Base-by-base conservation (phyloP, 2,888 invertebrate species). In the Tetragonula carbonaria region DNA sequence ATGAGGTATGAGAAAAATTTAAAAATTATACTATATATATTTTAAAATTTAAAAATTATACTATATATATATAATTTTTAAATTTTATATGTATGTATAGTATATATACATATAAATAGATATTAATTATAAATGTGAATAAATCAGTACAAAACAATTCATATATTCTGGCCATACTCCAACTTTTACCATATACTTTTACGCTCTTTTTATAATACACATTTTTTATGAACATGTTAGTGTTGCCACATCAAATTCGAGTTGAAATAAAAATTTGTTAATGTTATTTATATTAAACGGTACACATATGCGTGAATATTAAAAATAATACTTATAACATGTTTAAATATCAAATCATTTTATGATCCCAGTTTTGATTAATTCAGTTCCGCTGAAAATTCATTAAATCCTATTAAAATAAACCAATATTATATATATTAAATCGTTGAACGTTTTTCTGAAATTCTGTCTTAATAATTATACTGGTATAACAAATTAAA, bases 91-190 rank as follows among this genome's bases (percentile, higher is more conserved):
- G n/a, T 28, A 53, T 50, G 4, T 55, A 70, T 70, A 23, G 1
- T 45, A 38, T 38, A 38, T 38, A n/a, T 57, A 57, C 50, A 53
- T 50, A n/a, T n/a, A n/a, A n/a, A n/a, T n/a, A 18, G 55, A 75
- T 70, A 38, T 55, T 21, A 28, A 53, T 62, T 63, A 63, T 13
- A 45, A 55, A 50, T 45, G n/a, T 28, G 28, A 21, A 45, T 28
- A 50, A 66, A 66, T 23, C 28, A 70, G 70, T 78, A 74, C 4
- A 82, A 79, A 79, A 63, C 68, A 38, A 33, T 62, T 63, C 21
- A 8, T 79, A 51, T 23, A 79, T 68, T 68, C 57, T 79, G 55
- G 62, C 70, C 63, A 57, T 38, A 28, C 70, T 79, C 55, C 57
- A 21, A 45, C 45, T 57, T 80, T 28, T 72, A 77, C 65, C 71